Base-by-base conservation (phyloP, 2,113 vertebrate genomes). In the Panthera leo region DNA sequence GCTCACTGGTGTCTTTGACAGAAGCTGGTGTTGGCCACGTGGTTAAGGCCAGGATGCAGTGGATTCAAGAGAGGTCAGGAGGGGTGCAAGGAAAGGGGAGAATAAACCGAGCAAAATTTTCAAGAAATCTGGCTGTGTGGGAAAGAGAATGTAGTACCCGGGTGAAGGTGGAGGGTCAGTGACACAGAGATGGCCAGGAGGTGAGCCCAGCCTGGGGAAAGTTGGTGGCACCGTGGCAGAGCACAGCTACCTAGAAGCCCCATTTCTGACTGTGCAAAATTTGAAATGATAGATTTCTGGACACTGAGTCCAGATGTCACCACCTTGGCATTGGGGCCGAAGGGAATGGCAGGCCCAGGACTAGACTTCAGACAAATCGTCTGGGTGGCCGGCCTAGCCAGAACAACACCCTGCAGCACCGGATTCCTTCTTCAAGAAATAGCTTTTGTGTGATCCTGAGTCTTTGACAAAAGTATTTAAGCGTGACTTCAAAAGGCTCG, bases 21-120 rank as follows among this genome's bases (percentile, higher is more conserved):
- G 19, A 31, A 29, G 42, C 39, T 0, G 3, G 5, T 29, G 8
- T 23, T 21, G 39, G 34, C 12, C 23, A 2, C 5, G 1, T 21
- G 14, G 25, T 45, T 8, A 36, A 13, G 45, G 45, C n/a, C 16
- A 14, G 15, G 15, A 13, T 0, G 13, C 1, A 7, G 0, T 5
- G 58, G 80, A 39, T 87, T 42, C 18, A 48, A 42, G 55, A 36
- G 55, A 5, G 45, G 53, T 36, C 2, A 9, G 45, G 19, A 39
- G 11, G 27, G 4, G 15, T 5, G 2, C 15, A 5, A 68, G 34
- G n/a, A 48, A 45, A 34, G 45, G 14, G 13, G 45, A 63, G 36
- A 45, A 2, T 6, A 67, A 65, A 79, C 25, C 12, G 42, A 65
- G 51, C 51, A 85, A 48, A 9, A 9, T 23, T 58, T 85, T 80